Evolutionary conservation across 1,140 invertebrate genomes (phyloP).

Genomic region (Tetranychus cinnabarinus): DNA sequence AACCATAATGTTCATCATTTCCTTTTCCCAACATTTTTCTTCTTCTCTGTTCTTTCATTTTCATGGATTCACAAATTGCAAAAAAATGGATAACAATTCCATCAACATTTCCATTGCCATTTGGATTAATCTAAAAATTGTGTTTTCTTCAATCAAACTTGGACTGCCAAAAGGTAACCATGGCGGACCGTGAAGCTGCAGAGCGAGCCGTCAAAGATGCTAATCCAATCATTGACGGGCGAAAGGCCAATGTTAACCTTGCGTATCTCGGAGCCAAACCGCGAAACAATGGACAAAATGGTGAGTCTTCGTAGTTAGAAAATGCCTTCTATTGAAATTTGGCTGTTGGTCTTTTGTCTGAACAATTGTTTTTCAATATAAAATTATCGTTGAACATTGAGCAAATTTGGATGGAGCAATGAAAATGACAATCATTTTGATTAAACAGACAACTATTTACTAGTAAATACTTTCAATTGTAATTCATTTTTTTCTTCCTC

Average conservation of each 20-base stretch:
- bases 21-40: too few relatives aligned
- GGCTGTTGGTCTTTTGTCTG: not conserved
- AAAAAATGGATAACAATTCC: too few relatives aligned
- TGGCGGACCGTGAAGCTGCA: conserved; percentile 73
- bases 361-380: not conserved
- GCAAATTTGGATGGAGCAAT: not conserved
- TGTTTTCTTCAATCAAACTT: too few relatives aligned
- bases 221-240: conserved; percentile 92
- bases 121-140: too few relatives aligned
- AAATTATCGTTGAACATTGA: not conserved
- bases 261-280: conserved; percentile 92
- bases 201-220: conserved; percentile 90
- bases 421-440: not conserved
- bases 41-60: too few relatives aligned
- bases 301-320: conserved; percentile 23
- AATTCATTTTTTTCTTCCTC: not conserved
- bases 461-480: not conserved
- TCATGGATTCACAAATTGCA: too few relatives aligned
- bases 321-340: not conserved
- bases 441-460: not conserved
- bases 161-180: conserved; percentile 57
- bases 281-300: conserved; percentile 52
- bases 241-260: conserved; percentile 94
- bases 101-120: not conserved
- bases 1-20: too few relatives aligned